A percentile compares a stretch with the other conserved stretches of the same genome.
Evolutionary conservation across 2,113 vertebrate species (phyloP).

Genomic region (Notiomystis cincta): DNA sequence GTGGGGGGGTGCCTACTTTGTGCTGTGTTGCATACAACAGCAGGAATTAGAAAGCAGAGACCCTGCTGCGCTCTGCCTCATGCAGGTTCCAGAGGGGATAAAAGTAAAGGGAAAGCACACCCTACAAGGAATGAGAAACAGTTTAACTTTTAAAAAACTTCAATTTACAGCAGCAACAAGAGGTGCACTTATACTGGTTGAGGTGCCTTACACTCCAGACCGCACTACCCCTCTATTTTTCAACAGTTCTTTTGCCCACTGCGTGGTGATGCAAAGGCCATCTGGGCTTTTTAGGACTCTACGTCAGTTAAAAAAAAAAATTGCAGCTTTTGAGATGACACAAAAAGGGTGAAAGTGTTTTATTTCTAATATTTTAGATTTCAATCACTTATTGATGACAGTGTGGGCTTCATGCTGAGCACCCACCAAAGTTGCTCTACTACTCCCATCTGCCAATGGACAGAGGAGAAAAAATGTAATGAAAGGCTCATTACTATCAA

Average conservation of each 20-base stretch:
- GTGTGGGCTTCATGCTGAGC: not conserved
- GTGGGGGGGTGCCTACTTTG: not conserved
- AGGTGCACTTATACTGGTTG: not conserved
- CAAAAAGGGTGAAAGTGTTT: not conserved
- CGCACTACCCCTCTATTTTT: not conserved
- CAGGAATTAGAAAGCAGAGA: not conserved
- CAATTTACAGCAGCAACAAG: not conserved
- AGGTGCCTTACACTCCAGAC: not conserved
- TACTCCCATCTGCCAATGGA: not conserved
- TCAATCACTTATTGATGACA: not conserved
- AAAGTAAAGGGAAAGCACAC: not conserved
- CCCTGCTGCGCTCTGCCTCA: rapidly evolving
- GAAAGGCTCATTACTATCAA: not conserved
- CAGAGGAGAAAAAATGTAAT: not conserved
- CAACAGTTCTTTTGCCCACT: not conserved
- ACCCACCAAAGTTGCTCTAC: not conserved
- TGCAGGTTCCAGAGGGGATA: not conserved
- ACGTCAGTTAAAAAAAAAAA: not conserved
- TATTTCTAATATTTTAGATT: not conserved
- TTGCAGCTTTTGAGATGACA: rapidly evolving
- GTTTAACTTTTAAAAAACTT: not conserved
- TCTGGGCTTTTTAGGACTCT: not conserved
- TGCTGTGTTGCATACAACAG: not conserved
- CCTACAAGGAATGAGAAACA: not conserved
- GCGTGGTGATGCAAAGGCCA: rapidly evolving